Percentiles rank a stretch among this genome's conserved stretches.
Conservation (phyloP, 2,888 invertebrate genomes). For the Eupithecia abbreviata region DNA sequence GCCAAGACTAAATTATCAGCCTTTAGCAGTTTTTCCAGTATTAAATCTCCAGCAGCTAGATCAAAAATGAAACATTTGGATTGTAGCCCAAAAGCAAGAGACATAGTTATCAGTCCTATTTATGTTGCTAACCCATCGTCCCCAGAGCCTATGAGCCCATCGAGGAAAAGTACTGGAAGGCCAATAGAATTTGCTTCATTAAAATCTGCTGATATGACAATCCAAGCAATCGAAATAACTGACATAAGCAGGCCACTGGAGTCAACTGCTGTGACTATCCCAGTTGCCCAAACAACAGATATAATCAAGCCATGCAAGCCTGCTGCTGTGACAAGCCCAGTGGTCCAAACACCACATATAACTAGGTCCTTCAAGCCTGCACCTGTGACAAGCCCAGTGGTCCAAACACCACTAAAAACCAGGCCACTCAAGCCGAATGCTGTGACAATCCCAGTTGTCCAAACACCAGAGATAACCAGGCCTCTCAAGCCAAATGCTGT, state of each 20-base stretch:
- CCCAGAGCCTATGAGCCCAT: background rate
- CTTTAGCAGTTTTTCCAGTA: background rate
- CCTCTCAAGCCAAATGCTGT: background rate
- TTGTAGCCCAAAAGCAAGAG: background rate
- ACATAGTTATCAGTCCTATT: background rate
- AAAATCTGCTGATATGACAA: background rate
- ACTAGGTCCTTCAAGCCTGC: background rate
- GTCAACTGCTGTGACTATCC: background rate
- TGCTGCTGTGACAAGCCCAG: background rate
- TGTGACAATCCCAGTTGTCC: background rate
- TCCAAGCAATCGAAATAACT: background rate
- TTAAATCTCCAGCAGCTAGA: background rate
- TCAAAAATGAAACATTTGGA: background rate
- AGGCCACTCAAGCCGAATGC: background rate
- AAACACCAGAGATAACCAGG: background rate
- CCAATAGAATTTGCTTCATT: conserved; percentile 11
- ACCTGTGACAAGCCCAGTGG: background rate
- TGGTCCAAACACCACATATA: background rate
- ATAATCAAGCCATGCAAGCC: background rate
- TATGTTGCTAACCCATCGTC: background rate
- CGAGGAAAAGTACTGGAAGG: background rate
- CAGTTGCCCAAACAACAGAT: background rate
- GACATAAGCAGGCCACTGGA: background rate
- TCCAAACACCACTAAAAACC: background rate
- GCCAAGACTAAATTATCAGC: background rate